Percentiles rank a stretch among this genome's conserved stretches.
Conservation (phyloP, 2,888 invertebrate genomes). For the Sarcophaga variegata region DNA sequence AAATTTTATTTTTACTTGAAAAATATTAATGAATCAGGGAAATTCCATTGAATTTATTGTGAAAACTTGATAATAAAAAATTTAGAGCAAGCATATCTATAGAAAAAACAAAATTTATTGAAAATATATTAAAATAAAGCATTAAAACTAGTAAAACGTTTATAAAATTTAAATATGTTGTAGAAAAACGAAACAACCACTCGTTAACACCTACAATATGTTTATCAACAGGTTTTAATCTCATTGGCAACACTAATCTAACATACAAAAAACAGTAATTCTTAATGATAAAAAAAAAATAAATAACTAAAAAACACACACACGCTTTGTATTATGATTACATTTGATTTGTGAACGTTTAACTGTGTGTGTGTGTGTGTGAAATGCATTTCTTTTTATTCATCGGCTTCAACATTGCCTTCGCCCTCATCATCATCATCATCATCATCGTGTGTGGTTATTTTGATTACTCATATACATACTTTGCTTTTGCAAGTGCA, state of each 20-base stretch:
- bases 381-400: neutral
- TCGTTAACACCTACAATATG: slow-evolving; percentile 60
- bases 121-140: neutral
- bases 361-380: neutral
- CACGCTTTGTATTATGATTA: slow-evolving; percentile 24
- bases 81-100: slow-evolving; percentile 23
- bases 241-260: slow-evolving; percentile 56
- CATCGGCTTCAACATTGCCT: neutral
- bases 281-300: slow-evolving; percentile 2
- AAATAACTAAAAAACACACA: slow-evolving; percentile 13
- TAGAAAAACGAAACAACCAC: neutral
- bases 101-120: slow-evolving; percentile 2
- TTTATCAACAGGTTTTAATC: slow-evolving; percentile 57
- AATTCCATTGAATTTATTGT: slow-evolving; percentile 48
- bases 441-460: slow-evolving; percentile 65
- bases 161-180: neutral
- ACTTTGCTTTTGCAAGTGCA: slow-evolving; percentile 44
- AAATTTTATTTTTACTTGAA: neutral
- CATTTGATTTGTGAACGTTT: neutral
- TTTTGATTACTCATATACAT: slow-evolving; percentile 52
- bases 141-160: neutral
- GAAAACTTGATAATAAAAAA: neutral
- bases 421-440: neutral
- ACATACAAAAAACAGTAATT: slow-evolving; percentile 11
- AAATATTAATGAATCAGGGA: slow-evolving; percentile 34